Evolutionary conservation across 2,888 invertebrate species (phyloP).

Genomic region (Tetragonisca angustula): DNA sequence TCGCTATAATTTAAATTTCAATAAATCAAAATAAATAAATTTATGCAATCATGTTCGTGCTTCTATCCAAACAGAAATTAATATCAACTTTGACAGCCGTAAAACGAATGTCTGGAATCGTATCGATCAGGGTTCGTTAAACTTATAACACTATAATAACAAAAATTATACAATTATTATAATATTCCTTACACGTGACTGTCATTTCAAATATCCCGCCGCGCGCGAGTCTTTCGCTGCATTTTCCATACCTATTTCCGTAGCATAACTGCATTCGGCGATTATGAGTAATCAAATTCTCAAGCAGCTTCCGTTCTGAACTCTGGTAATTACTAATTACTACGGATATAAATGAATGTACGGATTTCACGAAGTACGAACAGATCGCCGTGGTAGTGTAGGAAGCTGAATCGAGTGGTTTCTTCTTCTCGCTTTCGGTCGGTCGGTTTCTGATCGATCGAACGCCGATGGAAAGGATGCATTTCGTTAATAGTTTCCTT

Average conservation of each 20-base stretch:
- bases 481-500: constrained; percentile 64
- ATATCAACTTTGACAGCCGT: too few species aligned
- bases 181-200: too few species aligned
- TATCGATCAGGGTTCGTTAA: too few species aligned
- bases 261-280: constrained; percentile 3
- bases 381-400: neutral
- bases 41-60: too few species aligned
- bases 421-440: constrained; percentile 14
- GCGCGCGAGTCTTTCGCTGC: neutral
- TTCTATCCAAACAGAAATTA: too few species aligned
- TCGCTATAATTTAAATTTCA: too few species aligned
- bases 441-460: constrained; percentile 2
- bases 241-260: neutral
- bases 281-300: constrained; percentile 26
- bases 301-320: constrained; percentile 29
- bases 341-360: constrained; percentile 39
- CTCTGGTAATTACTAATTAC: constrained; percentile 51
- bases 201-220: too few species aligned
- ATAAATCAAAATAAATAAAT: too few species aligned
- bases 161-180: too few species aligned
- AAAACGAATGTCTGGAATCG: too few species aligned
- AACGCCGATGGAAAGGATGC: constrained; percentile 53
- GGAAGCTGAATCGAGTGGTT: constrained; percentile 18
- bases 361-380: constrained; percentile 30
- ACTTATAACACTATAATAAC: too few species aligned